A percentile compares a stretch with the other conserved stretches of the same genome.
Conservation (phyloP, 2,888 invertebrate genomes). For the Spisula subtruncata region DNA sequence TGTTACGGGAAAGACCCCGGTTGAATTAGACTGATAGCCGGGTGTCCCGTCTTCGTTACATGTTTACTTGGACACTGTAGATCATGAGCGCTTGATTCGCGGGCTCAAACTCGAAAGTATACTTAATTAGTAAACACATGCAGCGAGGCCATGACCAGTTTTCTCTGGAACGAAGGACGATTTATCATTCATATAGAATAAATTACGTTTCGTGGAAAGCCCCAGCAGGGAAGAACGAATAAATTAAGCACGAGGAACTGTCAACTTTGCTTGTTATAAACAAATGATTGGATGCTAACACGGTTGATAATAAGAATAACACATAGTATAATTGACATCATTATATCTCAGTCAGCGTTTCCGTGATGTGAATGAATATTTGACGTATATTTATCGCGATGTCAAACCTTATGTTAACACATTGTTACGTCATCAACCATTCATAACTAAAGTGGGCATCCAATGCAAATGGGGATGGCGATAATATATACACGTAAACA, state of each 20-base stretch:
- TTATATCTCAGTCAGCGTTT: background rate
- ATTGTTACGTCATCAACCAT: background rate
- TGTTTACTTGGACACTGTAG: no score
- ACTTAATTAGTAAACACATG: no score
- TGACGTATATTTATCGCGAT: background rate
- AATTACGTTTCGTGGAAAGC: no score
- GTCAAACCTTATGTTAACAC: background rate
- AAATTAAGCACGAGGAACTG: background rate
- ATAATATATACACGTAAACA: background rate
- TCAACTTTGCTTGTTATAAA: background rate
- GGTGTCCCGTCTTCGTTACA: no score
- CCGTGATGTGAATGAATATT: background rate
- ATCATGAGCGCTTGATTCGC: no score
- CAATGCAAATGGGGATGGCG: background rate
- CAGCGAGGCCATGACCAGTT: no score
- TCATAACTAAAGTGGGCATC: background rate
- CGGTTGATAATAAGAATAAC: slow-evolving; percentile 7
- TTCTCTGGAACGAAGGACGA: no score
- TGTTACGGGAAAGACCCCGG: no score
- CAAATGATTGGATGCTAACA: slow-evolving; percentile 1
- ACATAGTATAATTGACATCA: background rate
- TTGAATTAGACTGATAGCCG: no score
- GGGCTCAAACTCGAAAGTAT: no score
- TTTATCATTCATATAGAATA: no score
- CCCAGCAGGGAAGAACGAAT: no score